These are phyloP conservation scores for Diaprepes abbreviatus DNA, from an alignment of 2,888 invertebrate species.

Conservation along the genomic window DNA sequence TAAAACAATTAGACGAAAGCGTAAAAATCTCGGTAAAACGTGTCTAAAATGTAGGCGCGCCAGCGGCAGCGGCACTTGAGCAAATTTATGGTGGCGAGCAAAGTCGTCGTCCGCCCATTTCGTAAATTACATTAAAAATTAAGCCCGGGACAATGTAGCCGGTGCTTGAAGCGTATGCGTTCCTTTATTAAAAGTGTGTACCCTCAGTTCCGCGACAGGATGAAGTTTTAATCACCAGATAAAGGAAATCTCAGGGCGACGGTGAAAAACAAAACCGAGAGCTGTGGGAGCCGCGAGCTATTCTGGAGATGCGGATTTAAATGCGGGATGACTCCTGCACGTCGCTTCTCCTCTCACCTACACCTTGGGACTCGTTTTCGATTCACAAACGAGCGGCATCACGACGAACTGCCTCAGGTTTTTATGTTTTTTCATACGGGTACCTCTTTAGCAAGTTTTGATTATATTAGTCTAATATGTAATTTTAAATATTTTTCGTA, in stretches of 20 bases:
- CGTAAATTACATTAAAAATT: conserved; percentile 66
- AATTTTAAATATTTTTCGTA: too few relatives aligned
- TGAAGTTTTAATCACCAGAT: conserved; percentile 70
- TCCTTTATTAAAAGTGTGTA: conserved; percentile 66
- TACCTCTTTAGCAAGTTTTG: too few relatives aligned
- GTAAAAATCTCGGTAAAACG: conserved; percentile 47
- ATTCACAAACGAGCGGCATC: conserved; percentile 29
- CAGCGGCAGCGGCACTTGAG: conserved; percentile 44
- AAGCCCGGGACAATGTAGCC: conserved; percentile 61
- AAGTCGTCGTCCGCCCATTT: conserved; percentile 57
- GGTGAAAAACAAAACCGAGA: conserved; percentile 64
- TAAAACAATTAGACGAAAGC: conserved; percentile 61
- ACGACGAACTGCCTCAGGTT: conserved; percentile 23
- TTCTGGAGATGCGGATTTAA: conserved; percentile 54
- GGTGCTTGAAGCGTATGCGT: conserved; percentile 59
- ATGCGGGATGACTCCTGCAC: conserved; percentile 43
- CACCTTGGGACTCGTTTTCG: conserved; percentile 48
- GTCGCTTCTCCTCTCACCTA: conserved; percentile 46
- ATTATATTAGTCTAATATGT: too few relatives aligned
- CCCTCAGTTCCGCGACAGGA: conserved; percentile 66
- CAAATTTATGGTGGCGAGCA: conserved; percentile 52
- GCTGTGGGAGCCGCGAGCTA: conserved; percentile 61
- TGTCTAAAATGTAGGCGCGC: conserved; percentile 46
- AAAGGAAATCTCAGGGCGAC: conserved; percentile 68
- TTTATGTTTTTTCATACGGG: conserved; percentile 36